Base-by-base conservation (phyloP, 2,113 vertebrate species). In the Clarias gariepinus region DNA sequence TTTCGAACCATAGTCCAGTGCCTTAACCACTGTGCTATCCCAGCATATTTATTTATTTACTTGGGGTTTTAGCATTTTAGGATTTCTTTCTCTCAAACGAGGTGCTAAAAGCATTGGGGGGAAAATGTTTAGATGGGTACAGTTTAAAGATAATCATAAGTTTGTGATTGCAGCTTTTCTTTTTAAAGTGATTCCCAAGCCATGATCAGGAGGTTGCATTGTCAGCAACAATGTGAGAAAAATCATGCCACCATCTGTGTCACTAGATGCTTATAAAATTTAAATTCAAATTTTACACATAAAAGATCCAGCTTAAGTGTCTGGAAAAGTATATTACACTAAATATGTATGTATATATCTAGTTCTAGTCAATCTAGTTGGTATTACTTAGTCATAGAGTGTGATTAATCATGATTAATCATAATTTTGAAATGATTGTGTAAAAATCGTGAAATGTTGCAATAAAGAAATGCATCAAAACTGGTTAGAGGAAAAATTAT, bases 21-120 rank as follows among this genome's bases (percentile, higher is more conserved):
- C 6, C 47, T 8, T 47, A 47, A 47, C 47, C 47, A 47, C 47
- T 8, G 7, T 7, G 47, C 47, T 47, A 47, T 47, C 41, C 41
- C 41, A 15, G 3, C 47, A 55, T 36, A 81, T 21, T 25, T 0
- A 1, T 23, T 18, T 28, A 73, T 52, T 23, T 18, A 10, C 41
- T 68, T 7, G 18, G 21, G 47, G n/a, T 57, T 71, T 87, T 84
- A 90, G 84, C 28, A n/a, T 89, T 83, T 55, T 79, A 58, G 76
- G 12, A 28, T 28, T 47, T 47, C 47, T 78, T 0, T 28, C 88
- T 47, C 83, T 93, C 88, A 89, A 86, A 91, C 85, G 89, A 87
- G 30, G 86, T 57, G 19, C 57, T 84, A 64, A 85, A 33, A 73
- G 89, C 89, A 86, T 85, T 86, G 84, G 81, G 55, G 83, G 80